Percentiles rank a stretch among this genome's conserved stretches.
These are phyloP conservation scores for Zaprionus obscuricornis DNA, from an alignment of 2,888 invertebrate species.

Conservation along the genomic window DNA sequence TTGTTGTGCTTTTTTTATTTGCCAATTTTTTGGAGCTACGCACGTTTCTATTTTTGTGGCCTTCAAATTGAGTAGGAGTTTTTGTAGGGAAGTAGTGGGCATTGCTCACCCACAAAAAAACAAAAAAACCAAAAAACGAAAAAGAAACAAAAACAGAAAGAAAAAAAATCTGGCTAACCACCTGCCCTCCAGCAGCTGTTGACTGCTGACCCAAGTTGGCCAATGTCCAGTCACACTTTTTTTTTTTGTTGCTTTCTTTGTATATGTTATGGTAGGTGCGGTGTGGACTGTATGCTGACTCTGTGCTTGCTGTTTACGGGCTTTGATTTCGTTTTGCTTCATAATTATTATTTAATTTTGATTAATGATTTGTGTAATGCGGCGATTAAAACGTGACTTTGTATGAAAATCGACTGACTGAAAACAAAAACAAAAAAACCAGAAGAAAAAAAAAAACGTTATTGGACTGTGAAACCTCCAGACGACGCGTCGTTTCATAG, in stretches of 20 bases:
- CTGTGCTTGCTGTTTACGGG: slow-evolving; percentile 3
- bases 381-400: slow-evolving; percentile 76
- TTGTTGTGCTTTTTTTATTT: slow-evolving; percentile 10
- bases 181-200: slow-evolving; percentile 40
- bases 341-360: slow-evolving; percentile 79
- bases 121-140: slow-evolving; percentile 23
- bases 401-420: slow-evolving; percentile 34
- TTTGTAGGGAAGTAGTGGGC: background rate
- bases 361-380: slow-evolving; percentile 72
- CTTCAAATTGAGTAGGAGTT: slow-evolving; percentile 16
- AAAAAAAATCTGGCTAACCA: slow-evolving; percentile 25
- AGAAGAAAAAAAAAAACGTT: slow-evolving; percentile 15
- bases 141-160: too few relatives aligned
- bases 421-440: slow-evolving; percentile 1
- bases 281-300: slow-evolving; percentile 19
- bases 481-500: slow-evolving; percentile 38
- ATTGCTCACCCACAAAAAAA: slow-evolving; percentile 51
- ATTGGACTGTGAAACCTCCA: slow-evolving; percentile 49
- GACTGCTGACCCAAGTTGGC: slow-evolving; percentile 34
- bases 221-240: slow-evolving; percentile 36
- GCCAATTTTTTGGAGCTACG: slow-evolving; percentile 18
- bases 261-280: too few relatives aligned
- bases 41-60: slow-evolving; percentile 42
- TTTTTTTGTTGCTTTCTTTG: slow-evolving; percentile 31
- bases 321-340: slow-evolving; percentile 47